phyloP scores from a whole-genome alignment of 2,888 invertebrate species.

The Agrochola lychnidis region DNA sequence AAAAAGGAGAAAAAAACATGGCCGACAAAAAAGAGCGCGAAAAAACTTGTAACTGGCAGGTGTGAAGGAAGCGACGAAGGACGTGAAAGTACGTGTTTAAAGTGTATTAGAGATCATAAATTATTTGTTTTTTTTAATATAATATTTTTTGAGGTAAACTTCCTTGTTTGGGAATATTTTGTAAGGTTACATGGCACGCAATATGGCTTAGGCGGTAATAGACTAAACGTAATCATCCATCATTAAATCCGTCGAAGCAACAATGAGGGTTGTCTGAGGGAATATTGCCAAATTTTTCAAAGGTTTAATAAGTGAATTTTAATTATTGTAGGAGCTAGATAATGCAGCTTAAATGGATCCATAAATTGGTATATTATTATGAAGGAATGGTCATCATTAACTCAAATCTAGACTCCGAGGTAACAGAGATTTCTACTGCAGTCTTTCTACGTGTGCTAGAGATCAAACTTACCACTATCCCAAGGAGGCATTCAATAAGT shows the following conservation, averaged over 20 bases:
- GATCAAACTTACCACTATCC: background rate
- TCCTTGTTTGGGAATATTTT: conserved; percentile 27
- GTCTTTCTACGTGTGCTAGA: background rate
- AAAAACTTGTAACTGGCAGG: conserved; percentile 74
- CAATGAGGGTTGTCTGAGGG: background rate
- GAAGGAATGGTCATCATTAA: no score
- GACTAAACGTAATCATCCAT: conserved; percentile 6
- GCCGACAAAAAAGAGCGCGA: conserved; percentile 73
- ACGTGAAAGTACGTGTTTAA: conserved; percentile 77
- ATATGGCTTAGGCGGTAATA: conserved; percentile 12
- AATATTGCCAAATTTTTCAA: background rate
- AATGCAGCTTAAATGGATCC: background rate
- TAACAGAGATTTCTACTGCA: background rate
- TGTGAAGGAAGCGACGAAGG: conserved; percentile 75
- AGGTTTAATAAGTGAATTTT: background rate
- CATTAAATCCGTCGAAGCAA: background rate
- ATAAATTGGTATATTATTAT: background rate
- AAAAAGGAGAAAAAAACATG: conserved; percentile 72
- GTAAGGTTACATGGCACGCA: conserved; percentile 1
- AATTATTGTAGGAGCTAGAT: background rate
- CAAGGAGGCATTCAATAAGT: background rate
- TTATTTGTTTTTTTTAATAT: conserved; percentile 27
- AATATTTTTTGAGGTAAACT: conserved; percentile 31
- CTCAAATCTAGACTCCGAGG: background rate
- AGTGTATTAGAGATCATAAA: conserved; percentile 71